phyloP scores from a whole-genome alignment of 2,797 vertebrate genomes.

The Gastrophryne carolinensis region DNA sequence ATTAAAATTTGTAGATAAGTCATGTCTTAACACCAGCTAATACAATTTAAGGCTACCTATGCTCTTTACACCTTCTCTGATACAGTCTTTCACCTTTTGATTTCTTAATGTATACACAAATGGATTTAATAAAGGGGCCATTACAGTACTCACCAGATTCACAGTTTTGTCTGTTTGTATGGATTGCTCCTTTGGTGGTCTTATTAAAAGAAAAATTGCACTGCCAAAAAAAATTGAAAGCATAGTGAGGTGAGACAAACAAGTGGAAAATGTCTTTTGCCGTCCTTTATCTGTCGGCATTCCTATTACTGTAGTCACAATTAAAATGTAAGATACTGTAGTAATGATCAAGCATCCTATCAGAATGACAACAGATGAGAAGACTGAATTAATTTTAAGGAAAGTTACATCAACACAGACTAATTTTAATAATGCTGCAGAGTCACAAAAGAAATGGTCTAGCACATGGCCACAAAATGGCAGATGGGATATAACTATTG shows the following conservation, averaged over 20 bases:
- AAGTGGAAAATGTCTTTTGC: constrained; percentile 42
- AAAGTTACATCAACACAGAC: constrained; percentile 51
- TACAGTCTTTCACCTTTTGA: constrained; percentile 47
- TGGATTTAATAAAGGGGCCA: constrained; percentile 55
- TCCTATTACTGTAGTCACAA: constrained; percentile 50
- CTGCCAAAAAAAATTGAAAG: constrained; percentile 54
- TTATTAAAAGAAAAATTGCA: constrained; percentile 59
- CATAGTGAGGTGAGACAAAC: constrained; percentile 55
- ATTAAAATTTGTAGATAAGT: too few species aligned
- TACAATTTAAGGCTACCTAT: too few species aligned
- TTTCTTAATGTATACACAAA: constrained; percentile 59
- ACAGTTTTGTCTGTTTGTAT: constrained; percentile 54
- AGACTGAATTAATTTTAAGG: constrained; percentile 49
- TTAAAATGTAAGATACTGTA: constrained; percentile 52
- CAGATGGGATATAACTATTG: constrained; percentile 34
- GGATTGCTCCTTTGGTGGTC: constrained; percentile 52
- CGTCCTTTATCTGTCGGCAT: constrained; percentile 37
- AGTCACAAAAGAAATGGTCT: constrained; percentile 48
- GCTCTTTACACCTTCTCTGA: constrained; percentile 26
- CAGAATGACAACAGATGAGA: constrained; percentile 46
- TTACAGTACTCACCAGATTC: constrained; percentile 51
- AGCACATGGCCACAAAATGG: constrained; percentile 51
- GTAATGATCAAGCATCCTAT: constrained; percentile 55
- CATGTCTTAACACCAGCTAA: too few species aligned
- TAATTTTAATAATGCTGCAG: constrained; percentile 22